phyloP scores from a whole-genome alignment of 2,113 vertebrate species.

The Scalopus aquaticus region DNA sequence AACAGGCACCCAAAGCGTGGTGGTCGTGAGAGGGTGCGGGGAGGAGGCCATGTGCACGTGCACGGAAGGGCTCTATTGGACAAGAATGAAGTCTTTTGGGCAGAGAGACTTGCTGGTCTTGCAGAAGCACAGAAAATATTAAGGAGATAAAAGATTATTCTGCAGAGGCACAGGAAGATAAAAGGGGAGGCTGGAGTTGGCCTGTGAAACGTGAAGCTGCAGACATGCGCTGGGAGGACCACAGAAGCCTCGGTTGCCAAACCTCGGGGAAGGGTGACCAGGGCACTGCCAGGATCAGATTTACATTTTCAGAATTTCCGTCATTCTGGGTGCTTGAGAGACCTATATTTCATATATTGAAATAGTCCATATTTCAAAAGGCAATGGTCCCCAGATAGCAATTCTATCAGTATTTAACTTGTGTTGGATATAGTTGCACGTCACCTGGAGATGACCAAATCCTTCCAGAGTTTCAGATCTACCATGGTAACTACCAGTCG shows the following conservation, averaged over 20 bases:
- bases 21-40: fast-evolving
- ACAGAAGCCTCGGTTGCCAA: no score
- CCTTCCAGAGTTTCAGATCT: background rate
- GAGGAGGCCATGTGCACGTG: fast-evolving
- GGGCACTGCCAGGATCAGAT: background rate
- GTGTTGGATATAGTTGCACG: background rate
- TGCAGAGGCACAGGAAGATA: background rate
- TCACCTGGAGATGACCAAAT: background rate
- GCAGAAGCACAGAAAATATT: background rate
- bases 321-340: background rate
- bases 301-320: background rate
- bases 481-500: background rate
- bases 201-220: background rate
- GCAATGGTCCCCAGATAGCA: background rate
- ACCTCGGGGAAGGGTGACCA: background rate
- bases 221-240: background rate
- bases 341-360: background rate
- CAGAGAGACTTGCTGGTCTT: background rate
- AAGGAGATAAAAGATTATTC: background rate
- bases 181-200: background rate
- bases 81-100: background rate
- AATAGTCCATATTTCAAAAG: background rate
- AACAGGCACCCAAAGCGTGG: no score
- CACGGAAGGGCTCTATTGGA: background rate
- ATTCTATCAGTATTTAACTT: background rate